A percentile compares a stretch with the other conserved stretches of the same genome.
phyloP scores from a whole-genome alignment of 2,113 vertebrate species.

The Sakesphorus luctuosus region DNA sequence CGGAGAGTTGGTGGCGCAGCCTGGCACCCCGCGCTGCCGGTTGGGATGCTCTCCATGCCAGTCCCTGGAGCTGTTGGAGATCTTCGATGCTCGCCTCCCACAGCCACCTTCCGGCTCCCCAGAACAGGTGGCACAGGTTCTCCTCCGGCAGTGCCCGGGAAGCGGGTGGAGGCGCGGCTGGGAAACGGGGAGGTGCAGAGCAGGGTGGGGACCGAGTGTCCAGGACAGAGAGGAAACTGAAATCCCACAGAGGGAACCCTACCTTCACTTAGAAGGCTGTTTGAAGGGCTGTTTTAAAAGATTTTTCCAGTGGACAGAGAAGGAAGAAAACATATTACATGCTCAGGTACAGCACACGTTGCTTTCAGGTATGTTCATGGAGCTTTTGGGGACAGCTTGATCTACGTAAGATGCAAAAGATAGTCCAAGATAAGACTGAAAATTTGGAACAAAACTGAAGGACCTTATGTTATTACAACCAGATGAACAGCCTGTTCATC shows the following conservation, averaged over 20 bases:
- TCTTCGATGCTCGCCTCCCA: neutral
- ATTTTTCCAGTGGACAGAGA: neutral
- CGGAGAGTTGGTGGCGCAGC: fast-evolving
- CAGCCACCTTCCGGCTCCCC: neutral
- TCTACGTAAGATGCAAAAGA: neutral
- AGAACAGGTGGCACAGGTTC: fast-evolving
- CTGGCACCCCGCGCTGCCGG: fast-evolving
- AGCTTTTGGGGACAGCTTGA: neutral
- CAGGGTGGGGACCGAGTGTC: fast-evolving
- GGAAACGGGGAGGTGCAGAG: neutral
- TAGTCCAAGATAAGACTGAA: neutral
- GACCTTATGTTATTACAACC: neutral
- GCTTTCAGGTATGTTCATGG: neutral
- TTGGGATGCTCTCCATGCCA: fast-evolving
- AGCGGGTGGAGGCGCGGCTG: fast-evolving
- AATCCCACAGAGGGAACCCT: neutral
- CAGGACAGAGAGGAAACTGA: neutral
- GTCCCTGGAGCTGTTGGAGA: neutral
- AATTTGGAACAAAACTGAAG: neutral
- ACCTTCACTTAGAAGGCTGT: neutral
- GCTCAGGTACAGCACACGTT: neutral
- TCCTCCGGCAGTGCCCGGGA: neutral
- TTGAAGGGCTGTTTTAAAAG: neutral
- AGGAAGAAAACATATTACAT: neutral
- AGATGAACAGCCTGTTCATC: neutral